Evolutionary conservation across 2,888 invertebrate genomes (phyloP), one percentile per base, ranked within the genome.

Genomic region (Zaprionus obscuricornis): DNA sequence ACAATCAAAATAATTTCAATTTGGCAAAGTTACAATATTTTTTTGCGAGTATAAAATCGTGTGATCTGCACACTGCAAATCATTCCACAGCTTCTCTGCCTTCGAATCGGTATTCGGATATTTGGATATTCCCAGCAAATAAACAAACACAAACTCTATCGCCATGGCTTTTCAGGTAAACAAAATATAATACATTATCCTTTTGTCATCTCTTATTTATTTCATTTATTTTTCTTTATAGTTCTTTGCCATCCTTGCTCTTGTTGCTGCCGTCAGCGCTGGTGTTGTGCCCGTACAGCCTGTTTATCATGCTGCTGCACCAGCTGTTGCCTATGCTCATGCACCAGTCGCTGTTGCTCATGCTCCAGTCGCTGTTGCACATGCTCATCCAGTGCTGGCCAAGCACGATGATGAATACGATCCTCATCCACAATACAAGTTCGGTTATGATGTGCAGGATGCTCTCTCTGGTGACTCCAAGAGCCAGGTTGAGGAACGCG

Each of bases 371-470:
- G 56, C 46, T 10, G 51, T 64, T 7, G 49, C 68, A 11, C 65
- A 66, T 29, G 78, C 77, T n/a, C 85, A 88, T 20, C 76, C 77
- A 0, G 66, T 87, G 2, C 52, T 87, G 45, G 66, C 86, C 54
- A 86, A 88, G 50, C 74, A 76, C 8, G 77, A 84, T 11, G 77
- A 85, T 37, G 87, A 89, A 62, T 87, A 88, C 63, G 90, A 90
- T 60, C 79, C 86, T 46, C 85, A 89, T 69, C 89, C 89, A 24
- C 87, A 88, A 64, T 89, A 89, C 69, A 84, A 79, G 46, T 90
- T 75, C 67, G 84, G 76, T 7, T 90, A 90, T 65, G 87, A 87
- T 56, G 87, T 90, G 2, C 85, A 89, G 31, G 90, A 89, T 43
- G 36, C 72, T 13, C 24, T 86, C 7, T 87, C 89, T 8, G 90